Evolutionary conservation across 2,113 vertebrate genomes (phyloP), one percentile per base, ranked within the genome.

Genomic region (Cathartes aura): DNA sequence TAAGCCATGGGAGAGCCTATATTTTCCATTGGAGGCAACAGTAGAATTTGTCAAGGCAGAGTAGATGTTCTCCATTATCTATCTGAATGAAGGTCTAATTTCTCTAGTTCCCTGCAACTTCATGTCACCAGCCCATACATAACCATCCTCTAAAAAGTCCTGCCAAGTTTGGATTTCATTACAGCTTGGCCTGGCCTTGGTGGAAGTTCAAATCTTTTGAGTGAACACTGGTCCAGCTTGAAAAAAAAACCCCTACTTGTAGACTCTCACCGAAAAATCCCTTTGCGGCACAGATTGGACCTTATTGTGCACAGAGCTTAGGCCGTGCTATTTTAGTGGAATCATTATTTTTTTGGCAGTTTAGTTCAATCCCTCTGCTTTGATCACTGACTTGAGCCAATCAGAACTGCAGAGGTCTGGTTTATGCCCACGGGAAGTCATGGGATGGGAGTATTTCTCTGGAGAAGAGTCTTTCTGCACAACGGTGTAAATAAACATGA

Each of bases 401-500:
- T 45, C 47, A 40, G 64, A 73, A 27, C 16, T 38, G 34, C 59
- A 66, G 59, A 59, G 50, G 12, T 9, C 60, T 88, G 36, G 32
- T 75, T 63, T 59, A 48, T 68, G 55, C 27, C 68, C 75, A 36
- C 0, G 0, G 36, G 32, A 62, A 88, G 15, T 34, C 84, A 70
- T 0, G 1, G 50, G 40, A 21, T 23, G 34, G 48, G 43, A 68
- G 16, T n/a, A 34, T 29, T 56, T 30, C 34, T 34, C 72, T 68
- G 59, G 32, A 72, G 67, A 75, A 62, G 14, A 84, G 36, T 23
- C 14, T 40, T 32, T 60, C 68, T 67, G 59, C 38, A 55, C 24
- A 21, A 1, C 0, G 3, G 9, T 32, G 81, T 32, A 32, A 87
- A 71, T 11, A 66, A 85, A 55, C 29, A 15, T 0, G 7, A 71